These are phyloP conservation scores for Porites lutea DNA, from an alignment of 64 coral and sea anemone species.

Conservation along the genomic window DNA sequence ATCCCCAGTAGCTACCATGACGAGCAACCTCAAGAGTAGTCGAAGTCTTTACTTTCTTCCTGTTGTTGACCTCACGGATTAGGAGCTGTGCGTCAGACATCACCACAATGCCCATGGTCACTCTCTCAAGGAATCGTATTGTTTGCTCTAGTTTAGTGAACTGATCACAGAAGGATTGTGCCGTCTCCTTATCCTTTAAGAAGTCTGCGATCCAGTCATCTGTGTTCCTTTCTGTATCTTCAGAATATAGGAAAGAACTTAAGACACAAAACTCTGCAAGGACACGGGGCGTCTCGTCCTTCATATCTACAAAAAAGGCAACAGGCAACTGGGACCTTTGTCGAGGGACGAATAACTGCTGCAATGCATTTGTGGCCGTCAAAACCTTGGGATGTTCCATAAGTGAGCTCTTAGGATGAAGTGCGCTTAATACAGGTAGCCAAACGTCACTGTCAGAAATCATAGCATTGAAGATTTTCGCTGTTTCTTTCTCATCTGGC, in stretches of 20 bases:
- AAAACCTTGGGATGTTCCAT: neutral
- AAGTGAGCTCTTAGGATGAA: neutral
- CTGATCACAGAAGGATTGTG: neutral
- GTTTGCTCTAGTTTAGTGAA: conserved; percentile 9
- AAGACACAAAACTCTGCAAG: neutral
- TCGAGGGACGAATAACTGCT: neutral
- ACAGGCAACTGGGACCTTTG: neutral
- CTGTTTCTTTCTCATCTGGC: neutral
- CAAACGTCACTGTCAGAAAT: neutral
- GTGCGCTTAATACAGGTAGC: neutral
- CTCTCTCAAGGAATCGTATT: neutral
- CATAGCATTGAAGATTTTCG: neutral
- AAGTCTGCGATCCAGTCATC: neutral
- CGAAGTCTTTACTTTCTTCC: neutral
- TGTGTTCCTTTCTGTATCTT: neutral
- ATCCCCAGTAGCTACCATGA: conserved; percentile 14
- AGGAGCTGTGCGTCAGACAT: neutral
- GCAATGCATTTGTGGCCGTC: neutral
- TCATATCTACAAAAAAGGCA: neutral
- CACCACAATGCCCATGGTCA: neutral
- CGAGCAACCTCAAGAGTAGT: neutral
- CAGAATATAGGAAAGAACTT: too few relatives aligned
- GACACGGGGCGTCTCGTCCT: neutral
- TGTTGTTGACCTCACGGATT: neutral
- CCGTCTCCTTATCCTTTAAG: neutral